Conservation (phyloP, 2,113 vertebrate species). For the Hystrix brachyura region DNA sequence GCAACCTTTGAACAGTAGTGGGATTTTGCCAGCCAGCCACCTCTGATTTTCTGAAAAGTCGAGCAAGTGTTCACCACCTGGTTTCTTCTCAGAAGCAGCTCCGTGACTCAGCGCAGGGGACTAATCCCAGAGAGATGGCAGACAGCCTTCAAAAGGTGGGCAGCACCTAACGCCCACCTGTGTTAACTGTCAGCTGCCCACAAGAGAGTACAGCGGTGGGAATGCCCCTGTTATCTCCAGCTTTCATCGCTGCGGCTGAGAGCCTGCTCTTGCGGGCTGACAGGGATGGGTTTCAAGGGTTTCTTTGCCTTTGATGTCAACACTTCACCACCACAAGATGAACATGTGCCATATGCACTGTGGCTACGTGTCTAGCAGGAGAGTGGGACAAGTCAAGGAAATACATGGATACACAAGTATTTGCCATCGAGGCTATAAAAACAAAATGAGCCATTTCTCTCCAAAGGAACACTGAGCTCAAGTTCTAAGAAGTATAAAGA, state of each 20-base stretch:
- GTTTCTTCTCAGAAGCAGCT: slow-evolving; percentile 50
- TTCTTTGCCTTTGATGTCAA: slow-evolving; percentile 26
- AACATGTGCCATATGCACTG: not conserved
- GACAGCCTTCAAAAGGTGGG: slow-evolving; percentile 62
- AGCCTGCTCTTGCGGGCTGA: slow-evolving; percentile 87
- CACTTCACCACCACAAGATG: fast-evolving
- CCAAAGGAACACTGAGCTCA: slow-evolving; percentile 25
- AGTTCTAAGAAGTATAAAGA: not conserved
- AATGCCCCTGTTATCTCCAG: slow-evolving; percentile 89
- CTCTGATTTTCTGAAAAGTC: slow-evolving; percentile 76
- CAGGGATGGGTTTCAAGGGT: not conserved
- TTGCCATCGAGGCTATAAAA: not conserved
- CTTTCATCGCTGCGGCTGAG: slow-evolving; percentile 84
- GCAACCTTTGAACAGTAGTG: not conserved
- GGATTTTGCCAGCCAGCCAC: not conserved
- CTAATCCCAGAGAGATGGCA: slow-evolving; percentile 32
- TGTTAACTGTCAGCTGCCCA: slow-evolving; percentile 91
- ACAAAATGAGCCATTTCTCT: not conserved
- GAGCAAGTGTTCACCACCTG: slow-evolving; percentile 78
- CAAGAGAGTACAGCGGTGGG: slow-evolving; percentile 88
- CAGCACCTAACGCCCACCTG: slow-evolving; percentile 87
- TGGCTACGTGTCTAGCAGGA: not conserved
- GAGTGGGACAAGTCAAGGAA: not conserved
- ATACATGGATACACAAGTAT: not conserved
- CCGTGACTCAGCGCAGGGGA: not conserved